These are phyloP conservation scores for Euzophera pinguis DNA, from an alignment of 2,888 invertebrate species.

Conservation along the genomic window DNA sequence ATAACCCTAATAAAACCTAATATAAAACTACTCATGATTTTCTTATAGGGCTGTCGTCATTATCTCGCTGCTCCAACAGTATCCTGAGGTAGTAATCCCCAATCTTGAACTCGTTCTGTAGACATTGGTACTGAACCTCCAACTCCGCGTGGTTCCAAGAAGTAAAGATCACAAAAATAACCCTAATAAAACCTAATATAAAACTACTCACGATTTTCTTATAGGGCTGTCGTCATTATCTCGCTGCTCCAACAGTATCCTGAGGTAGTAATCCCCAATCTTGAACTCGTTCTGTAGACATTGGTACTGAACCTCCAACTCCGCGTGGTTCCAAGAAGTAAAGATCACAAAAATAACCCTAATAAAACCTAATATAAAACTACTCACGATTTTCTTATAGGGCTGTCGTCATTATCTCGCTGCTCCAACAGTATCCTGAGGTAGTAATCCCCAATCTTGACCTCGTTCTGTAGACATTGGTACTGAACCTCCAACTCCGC, in stretches of 20 bases:
- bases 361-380: too few species aligned
- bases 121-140: conserved; percentile 95
- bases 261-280: conserved; percentile 98
- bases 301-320: conserved; percentile 96
- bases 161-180: too few species aligned
- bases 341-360: too few species aligned
- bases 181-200: too few species aligned
- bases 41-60: conserved; percentile 90
- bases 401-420: conserved; percentile 89
- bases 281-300: conserved; percentile 99
- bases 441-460: conserved; percentile 99
- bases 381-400: conserved; percentile 94
- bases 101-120: conserved; percentile 99
- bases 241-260: conserved; percentile 95
- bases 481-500: conserved; percentile 97
- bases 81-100: conserved; percentile 97
- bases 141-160: conserved; percentile 99
- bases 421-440: conserved; percentile 95
- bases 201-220: conserved; percentile 90
- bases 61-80: conserved; percentile 93
- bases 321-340: too few species aligned
- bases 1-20: too few species aligned
- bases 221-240: conserved; percentile 92
- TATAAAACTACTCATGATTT: conserved; percentile 97
- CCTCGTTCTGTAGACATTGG: conserved; percentile 96